Evolutionary conservation across 2,888 invertebrate species (phyloP).

Genomic region (Gandaritis pyraliata): DNA sequence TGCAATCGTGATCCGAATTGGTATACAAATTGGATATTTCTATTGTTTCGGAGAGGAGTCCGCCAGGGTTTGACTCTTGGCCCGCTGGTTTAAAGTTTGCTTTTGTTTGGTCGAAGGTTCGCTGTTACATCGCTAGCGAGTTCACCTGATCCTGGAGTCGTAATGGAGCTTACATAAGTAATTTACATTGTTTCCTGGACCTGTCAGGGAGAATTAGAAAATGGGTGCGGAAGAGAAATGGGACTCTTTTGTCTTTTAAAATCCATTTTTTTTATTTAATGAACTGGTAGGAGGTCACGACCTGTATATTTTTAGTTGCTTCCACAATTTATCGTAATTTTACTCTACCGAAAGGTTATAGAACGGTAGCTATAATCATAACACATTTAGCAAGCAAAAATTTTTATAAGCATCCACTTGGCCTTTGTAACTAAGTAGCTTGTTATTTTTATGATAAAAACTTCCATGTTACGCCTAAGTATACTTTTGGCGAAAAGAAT

Average conservation of each 20-base stretch:
- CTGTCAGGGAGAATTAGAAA: constrained; percentile 58
- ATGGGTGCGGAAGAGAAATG: constrained; percentile 41
- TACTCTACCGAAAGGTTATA: too few species aligned
- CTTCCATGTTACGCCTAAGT: too few species aligned
- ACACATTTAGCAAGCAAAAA: background rate
- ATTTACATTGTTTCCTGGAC: constrained; percentile 60
- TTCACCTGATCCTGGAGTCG: constrained; percentile 59
- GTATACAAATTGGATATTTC: constrained; percentile 46
- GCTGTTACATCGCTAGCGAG: constrained; percentile 40
- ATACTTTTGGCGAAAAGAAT: too few species aligned
- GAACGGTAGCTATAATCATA: too few species aligned
- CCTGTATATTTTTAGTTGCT: background rate
- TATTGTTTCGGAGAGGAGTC: constrained; percentile 45
- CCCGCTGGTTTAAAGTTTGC: constrained; percentile 44
- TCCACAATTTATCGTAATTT: too few species aligned
- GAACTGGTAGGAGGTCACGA: background rate
- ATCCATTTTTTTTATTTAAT: background rate
- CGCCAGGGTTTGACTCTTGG: constrained; percentile 49
- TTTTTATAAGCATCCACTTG: background rate
- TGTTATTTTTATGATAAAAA: background rate
- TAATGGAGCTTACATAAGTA: constrained; percentile 62
- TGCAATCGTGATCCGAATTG: constrained; percentile 36
- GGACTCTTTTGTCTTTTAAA: constrained; percentile 8
- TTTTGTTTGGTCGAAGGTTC: constrained; percentile 46
- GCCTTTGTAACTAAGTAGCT: background rate